Evolutionary conservation across 2,797 vertebrate genomes (phyloP).

Genomic region (Arctocebus calabarensis): DNA sequence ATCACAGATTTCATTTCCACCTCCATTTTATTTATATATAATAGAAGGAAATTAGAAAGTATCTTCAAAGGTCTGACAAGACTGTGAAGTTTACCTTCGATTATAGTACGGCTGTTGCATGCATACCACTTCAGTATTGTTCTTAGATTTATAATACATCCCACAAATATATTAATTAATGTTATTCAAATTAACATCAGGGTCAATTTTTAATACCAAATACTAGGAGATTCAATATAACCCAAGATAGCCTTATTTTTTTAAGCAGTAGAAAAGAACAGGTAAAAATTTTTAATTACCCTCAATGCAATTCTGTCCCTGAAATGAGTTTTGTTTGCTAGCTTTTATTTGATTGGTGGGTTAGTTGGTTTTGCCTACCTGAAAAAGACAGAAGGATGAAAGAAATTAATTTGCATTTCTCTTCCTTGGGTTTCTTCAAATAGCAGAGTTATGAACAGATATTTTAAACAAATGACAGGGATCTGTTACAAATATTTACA

Average conservation of each 20-base stretch:
- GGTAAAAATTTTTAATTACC: background rate
- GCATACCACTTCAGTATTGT: background rate
- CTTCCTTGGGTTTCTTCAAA: slow-evolving; percentile 30
- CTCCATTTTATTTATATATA: slow-evolving; percentile 11
- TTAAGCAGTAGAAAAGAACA: background rate
- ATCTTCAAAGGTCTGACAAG: slow-evolving; percentile 33
- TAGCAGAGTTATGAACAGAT: slow-evolving; percentile 5
- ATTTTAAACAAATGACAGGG: slow-evolving; percentile 46
- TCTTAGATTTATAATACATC: slow-evolving; percentile 2
- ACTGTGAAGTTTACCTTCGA: slow-evolving; percentile 10
- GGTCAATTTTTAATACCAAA: slow-evolving; percentile 30
- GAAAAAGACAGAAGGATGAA: background rate
- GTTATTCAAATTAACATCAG: background rate
- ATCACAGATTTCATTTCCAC: background rate
- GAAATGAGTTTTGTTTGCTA: slow-evolving; percentile 27
- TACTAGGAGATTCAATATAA: slow-evolving; percentile 43
- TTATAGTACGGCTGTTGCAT: background rate
- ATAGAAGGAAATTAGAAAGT: slow-evolving; percentile 1
- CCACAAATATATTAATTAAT: slow-evolving; percentile 31
- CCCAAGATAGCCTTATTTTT: background rate
- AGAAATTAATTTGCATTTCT: slow-evolving; percentile 12
- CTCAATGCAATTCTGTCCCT: background rate
- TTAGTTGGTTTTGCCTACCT: slow-evolving; percentile 16
- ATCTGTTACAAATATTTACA: background rate
- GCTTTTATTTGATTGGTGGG: background rate